Evolutionary conservation across 2,888 invertebrate species (phyloP), one percentile per base, ranked within the genome.

Genomic region (Xestoiulus laeticollis): DNA sequence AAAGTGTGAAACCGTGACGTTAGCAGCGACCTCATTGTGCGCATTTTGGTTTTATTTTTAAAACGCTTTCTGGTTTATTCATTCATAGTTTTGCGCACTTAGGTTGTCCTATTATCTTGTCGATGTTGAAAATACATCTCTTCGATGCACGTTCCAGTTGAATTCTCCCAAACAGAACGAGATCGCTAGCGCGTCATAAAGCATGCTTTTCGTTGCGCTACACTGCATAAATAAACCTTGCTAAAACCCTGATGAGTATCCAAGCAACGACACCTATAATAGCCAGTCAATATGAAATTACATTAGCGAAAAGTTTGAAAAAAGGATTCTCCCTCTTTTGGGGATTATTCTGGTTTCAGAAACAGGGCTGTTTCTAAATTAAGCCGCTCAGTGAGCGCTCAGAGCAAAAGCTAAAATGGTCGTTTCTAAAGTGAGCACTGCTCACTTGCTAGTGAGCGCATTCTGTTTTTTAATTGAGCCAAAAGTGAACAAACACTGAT

Each of bases 11-110:
- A 1, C 8, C 22, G 59, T 84, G 85, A 85, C 85, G 85, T 85
- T 38, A 85, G 38, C 85, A 4, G 85, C 85, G 85, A 85, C 85
- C 85, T 85, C 85, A 85, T 85, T 85, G 22, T 26, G 85, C 22
- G 38, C 44, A 38, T 44, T 85, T 85, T 43, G 10, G 85, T 38
- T 10, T 43, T 85, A 78, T 78, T 78, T 78, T 78, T 78, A 78
- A 78, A 78, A 78, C 78, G 78, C 78, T 78, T 78, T 59, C 59
- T 59, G 59, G 59, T 59, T 59, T 59, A 59, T 59, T 78, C 78
- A 78, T 78, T 78, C 78, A 78, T 78, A 78, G 14, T 30, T 78
- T 78, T 78, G 78, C 78, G 78, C 78, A 78, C 78, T 78, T 78
- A 30, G 78, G 78, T 78, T n/a, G 14, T 78, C 78, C 78, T 78